Conservation (phyloP, 1,140 invertebrate species). For the Cardiocondyla obscurior region DNA sequence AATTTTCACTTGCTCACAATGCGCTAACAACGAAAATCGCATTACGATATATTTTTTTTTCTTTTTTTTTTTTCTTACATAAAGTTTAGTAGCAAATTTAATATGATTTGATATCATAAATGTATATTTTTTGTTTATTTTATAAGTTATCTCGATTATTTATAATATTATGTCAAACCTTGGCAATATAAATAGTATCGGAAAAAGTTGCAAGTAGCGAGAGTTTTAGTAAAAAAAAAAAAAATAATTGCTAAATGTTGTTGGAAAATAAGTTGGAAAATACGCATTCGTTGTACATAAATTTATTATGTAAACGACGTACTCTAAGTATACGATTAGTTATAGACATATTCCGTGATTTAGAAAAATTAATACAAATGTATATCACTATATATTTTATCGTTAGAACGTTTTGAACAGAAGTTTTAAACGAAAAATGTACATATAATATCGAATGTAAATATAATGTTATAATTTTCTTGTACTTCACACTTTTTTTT, state of each 20-base stretch:
- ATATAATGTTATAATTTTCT: conserved; percentile 18
- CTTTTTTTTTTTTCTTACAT: neutral
- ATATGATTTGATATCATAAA: neutral
- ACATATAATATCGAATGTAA: conserved; percentile 4
- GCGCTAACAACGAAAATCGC: neutral
- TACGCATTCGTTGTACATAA: neutral
- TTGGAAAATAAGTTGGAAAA: neutral
- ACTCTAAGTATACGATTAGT: conserved; percentile 10
- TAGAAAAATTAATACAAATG: conserved; percentile 9
- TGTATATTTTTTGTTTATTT: neutral
- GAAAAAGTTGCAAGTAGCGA: neutral
- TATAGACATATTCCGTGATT: neutral
- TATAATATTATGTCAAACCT: neutral
- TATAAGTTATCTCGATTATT: neutral
- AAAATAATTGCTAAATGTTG: neutral
- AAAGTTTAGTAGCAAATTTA: neutral
- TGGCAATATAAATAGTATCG: neutral
- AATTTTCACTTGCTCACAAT: neutral
- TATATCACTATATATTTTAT: neutral
- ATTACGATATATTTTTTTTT: neutral
- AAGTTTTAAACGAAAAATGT: conserved; percentile 9
- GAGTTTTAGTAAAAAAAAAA: neutral
- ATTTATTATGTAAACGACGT: neutral
- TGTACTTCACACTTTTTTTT: conserved; percentile 3
- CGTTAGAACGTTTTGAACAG: neutral